These are phyloP conservation scores for Trilocha varians DNA, from an alignment of 2,888 invertebrate species.

Conservation along the genomic window DNA sequence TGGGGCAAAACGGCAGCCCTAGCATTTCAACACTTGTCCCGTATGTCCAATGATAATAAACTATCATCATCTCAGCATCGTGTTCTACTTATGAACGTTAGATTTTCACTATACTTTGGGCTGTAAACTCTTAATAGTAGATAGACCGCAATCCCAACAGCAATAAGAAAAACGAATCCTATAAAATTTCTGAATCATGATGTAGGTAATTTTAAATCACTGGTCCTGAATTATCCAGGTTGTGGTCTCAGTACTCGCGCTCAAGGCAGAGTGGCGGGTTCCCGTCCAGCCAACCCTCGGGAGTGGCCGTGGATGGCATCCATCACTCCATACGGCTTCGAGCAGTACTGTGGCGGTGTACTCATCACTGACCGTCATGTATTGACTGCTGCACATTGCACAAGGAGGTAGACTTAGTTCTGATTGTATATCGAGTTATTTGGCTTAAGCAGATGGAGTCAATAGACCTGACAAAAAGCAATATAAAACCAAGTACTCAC, in stretches of 20 bases:
- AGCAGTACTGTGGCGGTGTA: conserved; percentile 85
- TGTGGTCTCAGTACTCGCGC: conserved; percentile 72
- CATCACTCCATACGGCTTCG: conserved; percentile 73
- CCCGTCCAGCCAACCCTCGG: conserved; percentile 75
- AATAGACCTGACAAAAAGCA: too few relatives aligned
- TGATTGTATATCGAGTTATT: background rate
- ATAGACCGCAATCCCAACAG: too few relatives aligned
- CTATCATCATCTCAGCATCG: too few relatives aligned
- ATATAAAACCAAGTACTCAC: too few relatives aligned
- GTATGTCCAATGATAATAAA: too few relatives aligned
- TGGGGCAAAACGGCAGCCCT: too few relatives aligned
- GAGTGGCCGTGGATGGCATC: conserved; percentile 93
- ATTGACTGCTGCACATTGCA: conserved; percentile 84
- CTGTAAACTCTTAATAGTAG: too few relatives aligned
- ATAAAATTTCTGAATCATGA: background rate
- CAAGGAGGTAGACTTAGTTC: conserved; percentile 58
- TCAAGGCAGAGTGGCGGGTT: conserved; percentile 72
- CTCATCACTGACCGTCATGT: conserved; percentile 85
- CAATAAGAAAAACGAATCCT: too few relatives aligned
- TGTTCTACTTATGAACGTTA: too few relatives aligned
- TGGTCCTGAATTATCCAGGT: conserved; percentile 29
- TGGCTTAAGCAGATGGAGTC: too few relatives aligned
- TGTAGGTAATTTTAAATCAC: background rate
- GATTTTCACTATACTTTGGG: too few relatives aligned
- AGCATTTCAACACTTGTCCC: too few relatives aligned